Conservation (phyloP, 2,797 vertebrate genomes). For the Chrosomus eos region DNA sequence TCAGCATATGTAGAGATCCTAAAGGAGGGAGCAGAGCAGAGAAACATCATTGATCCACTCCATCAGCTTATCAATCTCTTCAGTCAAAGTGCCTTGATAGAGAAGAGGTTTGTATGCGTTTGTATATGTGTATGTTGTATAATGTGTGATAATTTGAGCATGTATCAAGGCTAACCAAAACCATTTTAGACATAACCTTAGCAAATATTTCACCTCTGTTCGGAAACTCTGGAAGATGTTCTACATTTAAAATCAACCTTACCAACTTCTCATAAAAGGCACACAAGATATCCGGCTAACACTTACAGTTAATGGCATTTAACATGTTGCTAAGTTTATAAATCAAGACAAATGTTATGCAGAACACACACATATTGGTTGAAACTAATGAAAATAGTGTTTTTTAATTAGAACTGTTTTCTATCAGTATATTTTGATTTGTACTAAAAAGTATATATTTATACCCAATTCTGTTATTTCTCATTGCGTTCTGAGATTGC, state of each 20-base stretch:
- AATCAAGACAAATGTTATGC: neutral
- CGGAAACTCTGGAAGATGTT: neutral
- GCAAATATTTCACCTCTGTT: neutral
- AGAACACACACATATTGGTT: neutral
- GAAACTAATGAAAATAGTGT: too few relatives aligned
- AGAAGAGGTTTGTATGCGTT: constrained; percentile 82
- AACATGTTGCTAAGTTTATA: neutral
- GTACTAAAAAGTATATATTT: neutral
- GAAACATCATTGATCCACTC: constrained; percentile 86
- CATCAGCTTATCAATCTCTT: constrained; percentile 94
- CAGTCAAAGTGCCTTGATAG: constrained; percentile 88
- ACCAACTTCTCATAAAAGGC: neutral
- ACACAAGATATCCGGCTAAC: neutral
- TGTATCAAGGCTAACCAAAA: neutral
- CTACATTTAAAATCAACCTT: neutral
- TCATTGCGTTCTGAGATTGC: neutral
- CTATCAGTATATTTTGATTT: neutral
- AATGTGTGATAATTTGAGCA: neutral
- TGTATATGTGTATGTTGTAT: constrained; percentile 36
- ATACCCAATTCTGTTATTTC: neutral
- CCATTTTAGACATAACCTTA: neutral
- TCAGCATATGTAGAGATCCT: constrained; percentile 61
- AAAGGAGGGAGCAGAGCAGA: constrained; percentile 64
- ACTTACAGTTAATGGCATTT: neutral
- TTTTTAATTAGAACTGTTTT: neutral